Base-by-base conservation (phyloP, 2,888 invertebrate genomes). In the Oligia fasciuncula region DNA sequence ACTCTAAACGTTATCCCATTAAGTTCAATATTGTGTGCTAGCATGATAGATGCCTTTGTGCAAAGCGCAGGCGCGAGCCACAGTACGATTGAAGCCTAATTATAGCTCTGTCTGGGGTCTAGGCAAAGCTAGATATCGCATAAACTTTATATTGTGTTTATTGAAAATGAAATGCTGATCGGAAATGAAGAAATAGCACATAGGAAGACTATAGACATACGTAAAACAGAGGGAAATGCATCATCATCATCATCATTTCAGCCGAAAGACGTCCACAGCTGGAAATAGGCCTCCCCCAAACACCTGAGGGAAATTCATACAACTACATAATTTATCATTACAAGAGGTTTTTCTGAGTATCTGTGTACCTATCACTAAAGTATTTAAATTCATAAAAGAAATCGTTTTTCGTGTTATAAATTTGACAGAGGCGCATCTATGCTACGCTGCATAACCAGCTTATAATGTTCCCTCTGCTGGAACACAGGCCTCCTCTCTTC, bases 61-160 rank as follows among this genome's bases (percentile, higher is more conserved):
- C 57, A 76, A 29, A 40, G 79, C 85, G 85, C 85, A 85, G 62
- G 76, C 79, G 85, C 63, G 78, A 57, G 23, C 4, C 4, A 35
- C 40, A 51, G 57, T 43, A n/a, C 65, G 35, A 19, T 62, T 72
- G 35, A 57, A 46, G 35, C 63, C 23, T 84, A 65, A 62, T 73
- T 73, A 76, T 73, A 76, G 66, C 17, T 35, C 23, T 51, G n/a
- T 9, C 62, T 71, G n/a, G 29, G 69, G 19, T 40, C 62, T 73
- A 72, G 63, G 29, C 13, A 62, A 60, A 11, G 43, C n/a, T 29
- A 14, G 23, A 17, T 23, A n/a, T 49, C 3, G n/a, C 2, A 49
- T 49, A 73, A 19, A 19, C 0, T 19, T 19, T 6, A 13, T 60
- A 68, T 4, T 19, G 1, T 29, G 19, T 35, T 17, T 63, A 63